Conservation (phyloP, 2,888 invertebrate genomes). For the Chloroclysta siterata region DNA sequence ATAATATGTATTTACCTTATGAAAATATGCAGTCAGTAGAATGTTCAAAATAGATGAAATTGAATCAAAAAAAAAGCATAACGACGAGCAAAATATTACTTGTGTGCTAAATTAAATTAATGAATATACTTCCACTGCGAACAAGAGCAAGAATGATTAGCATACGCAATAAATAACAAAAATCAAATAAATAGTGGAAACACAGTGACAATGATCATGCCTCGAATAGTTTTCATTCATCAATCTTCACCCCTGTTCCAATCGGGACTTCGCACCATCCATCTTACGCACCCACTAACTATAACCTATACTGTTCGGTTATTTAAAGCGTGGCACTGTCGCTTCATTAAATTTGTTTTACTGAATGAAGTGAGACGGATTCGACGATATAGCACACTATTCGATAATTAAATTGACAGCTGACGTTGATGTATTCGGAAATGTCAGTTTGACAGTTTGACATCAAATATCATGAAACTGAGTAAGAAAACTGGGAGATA, state of each 20-base stretch:
- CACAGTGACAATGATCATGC: slow-evolving; percentile 53
- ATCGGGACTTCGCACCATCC: slow-evolving; percentile 68
- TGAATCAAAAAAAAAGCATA: background rate
- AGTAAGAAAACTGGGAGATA: background rate
- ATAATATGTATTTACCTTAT: too few relatives aligned
- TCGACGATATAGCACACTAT: slow-evolving; percentile 39
- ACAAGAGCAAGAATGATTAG: slow-evolving; percentile 27
- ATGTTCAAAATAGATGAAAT: too few relatives aligned
- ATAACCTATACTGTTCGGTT: slow-evolving; percentile 33
- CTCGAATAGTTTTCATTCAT: slow-evolving; percentile 48
- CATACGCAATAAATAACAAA: slow-evolving; percentile 35
- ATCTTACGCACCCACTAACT: slow-evolving; percentile 54
- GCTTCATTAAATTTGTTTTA: slow-evolving; percentile 48
- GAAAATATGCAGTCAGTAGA: too few relatives aligned
- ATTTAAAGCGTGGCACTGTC: slow-evolving; percentile 55
- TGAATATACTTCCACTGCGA: slow-evolving; percentile 12
- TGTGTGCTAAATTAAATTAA: background rate
- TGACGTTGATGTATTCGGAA: slow-evolving; percentile 17
- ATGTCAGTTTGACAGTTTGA: background rate
- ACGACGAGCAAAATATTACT: background rate
- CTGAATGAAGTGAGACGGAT: slow-evolving; percentile 51
- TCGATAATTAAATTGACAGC: slow-evolving; percentile 27
- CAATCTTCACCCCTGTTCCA: slow-evolving; percentile 71
- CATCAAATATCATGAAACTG: background rate
- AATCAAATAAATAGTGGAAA: slow-evolving; percentile 41